Evolutionary conservation across 2,113 vertebrate species (phyloP), one percentile per base, ranked within the genome.

Genomic region (Corydoras sp.): DNA sequence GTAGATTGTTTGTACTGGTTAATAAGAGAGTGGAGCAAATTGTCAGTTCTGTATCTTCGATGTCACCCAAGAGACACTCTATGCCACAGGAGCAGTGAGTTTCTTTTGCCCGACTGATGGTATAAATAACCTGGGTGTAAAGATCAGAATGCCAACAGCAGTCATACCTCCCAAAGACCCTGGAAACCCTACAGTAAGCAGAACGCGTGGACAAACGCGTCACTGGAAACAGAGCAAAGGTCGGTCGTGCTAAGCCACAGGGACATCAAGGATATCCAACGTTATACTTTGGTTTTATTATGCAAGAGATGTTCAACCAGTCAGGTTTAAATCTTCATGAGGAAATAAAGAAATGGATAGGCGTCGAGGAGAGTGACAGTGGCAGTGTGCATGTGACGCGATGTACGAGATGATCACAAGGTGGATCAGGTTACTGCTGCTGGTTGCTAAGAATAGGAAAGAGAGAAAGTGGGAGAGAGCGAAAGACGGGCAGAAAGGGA

Each of bases 161-260:
- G 59, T 74, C 77, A 65, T 79, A 80, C 76, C 73, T 67, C 73
- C 68, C 70, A n/a, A 32, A 78, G 79, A 79, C 79, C 77, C 69
- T 81, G 80, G 85, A 86, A 85, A 86, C 68, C 82, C 69, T 58
- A 72, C 81, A 79, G 82, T 85, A 87, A 88, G 86, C 82, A 88
- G 79, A 90, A 87, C 75, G 77, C 77, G 74, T 69, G 77, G 81
- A 74, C 86, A 81, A 71, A 69, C 80, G 67, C 75, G 68, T 32
- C 77, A 83, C 77, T 73, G 83, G 77, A 88, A 87, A 88, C 82
- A 86, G 83, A 80, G 79, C 77, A 77, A 60, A 70, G 69, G 77
- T 53, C 9, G 54, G 13, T 72, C 71, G 81, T 82, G 74, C 67
- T 67, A 9, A 35, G 3, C 11, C 11, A 35, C 24, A 12, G 10